Evolutionary conservation across 1,140 invertebrate genomes (phyloP).

Genomic region (Caenorhabditis tropicalis): DNA sequence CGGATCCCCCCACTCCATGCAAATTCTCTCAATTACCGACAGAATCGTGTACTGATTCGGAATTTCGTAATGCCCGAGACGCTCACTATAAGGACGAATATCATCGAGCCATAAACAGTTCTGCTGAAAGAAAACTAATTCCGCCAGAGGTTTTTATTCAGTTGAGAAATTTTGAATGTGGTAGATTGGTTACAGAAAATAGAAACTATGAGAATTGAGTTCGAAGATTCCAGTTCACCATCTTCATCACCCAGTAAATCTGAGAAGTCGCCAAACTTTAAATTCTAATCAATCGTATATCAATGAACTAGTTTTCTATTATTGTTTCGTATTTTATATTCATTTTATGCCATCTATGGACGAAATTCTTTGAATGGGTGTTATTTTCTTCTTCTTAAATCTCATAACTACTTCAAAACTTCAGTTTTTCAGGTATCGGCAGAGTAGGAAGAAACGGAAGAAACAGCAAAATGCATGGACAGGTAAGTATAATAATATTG

Average conservation of each 20-base stretch:
- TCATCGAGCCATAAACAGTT: background rate
- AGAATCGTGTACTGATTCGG: slow-evolving; percentile 13
- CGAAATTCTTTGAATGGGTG: background rate
- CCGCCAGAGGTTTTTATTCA: slow-evolving; percentile 2
- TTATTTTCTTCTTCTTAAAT: background rate
- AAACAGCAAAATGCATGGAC: too few species aligned
- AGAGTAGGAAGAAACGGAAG: too few species aligned
- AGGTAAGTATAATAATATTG: too few species aligned
- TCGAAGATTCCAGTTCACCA: background rate
- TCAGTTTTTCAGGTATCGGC: too few species aligned
- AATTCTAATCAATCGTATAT: background rate
- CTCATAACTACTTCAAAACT: too few species aligned
- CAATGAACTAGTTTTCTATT: background rate
- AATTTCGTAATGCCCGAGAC: slow-evolving; percentile 1
- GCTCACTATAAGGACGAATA: slow-evolving; percentile 24
- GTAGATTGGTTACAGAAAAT: background rate
- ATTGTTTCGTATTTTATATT: background rate
- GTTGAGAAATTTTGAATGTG: too few species aligned
- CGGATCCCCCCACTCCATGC: slow-evolving; percentile 60
- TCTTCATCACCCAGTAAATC: background rate
- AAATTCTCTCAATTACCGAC: background rate
- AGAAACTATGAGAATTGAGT: background rate
- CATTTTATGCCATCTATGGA: too few species aligned
- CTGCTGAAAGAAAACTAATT: background rate
- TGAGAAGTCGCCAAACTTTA: background rate